phyloP scores from a whole-genome alignment of 2,113 vertebrate genomes.

The Genyomyrus donnyi region DNA sequence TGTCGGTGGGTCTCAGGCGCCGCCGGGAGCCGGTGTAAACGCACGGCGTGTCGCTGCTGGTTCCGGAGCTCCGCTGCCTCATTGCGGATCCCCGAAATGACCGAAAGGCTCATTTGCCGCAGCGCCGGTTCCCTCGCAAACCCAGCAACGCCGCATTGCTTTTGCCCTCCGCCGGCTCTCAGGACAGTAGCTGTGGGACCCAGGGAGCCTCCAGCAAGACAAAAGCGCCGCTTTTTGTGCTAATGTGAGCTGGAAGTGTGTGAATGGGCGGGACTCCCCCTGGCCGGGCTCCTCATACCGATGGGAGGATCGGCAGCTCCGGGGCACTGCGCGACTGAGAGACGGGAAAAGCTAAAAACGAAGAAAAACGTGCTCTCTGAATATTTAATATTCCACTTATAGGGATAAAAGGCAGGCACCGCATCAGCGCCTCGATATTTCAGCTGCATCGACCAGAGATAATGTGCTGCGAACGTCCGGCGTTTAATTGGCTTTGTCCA shows the following conservation, averaged over 20 bases:
- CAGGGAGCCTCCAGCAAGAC: neutral
- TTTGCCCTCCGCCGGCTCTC: neutral
- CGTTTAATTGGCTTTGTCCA: neutral
- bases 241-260: neutral
- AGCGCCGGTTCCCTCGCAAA: neutral
- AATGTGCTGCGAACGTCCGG: neutral
- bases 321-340: neutral
- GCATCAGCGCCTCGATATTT: neutral
- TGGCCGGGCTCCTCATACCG: neutral
- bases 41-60: neutral
- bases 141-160: neutral
- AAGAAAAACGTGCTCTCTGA: neutral
- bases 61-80: neutral
- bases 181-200: neutral
- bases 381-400: neutral
- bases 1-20: neutral
- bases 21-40: neutral
- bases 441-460: neutral
- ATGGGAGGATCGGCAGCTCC: neutral
- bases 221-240: neutral
- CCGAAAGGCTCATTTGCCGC: neutral
- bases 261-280: constrained; percentile 1
- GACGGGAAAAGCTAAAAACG: neutral
- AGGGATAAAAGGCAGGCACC: neutral
- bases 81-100: neutral